phyloP scores from a whole-genome alignment of 1,140 invertebrate species.

The Melanaphis sacchari region DNA sequence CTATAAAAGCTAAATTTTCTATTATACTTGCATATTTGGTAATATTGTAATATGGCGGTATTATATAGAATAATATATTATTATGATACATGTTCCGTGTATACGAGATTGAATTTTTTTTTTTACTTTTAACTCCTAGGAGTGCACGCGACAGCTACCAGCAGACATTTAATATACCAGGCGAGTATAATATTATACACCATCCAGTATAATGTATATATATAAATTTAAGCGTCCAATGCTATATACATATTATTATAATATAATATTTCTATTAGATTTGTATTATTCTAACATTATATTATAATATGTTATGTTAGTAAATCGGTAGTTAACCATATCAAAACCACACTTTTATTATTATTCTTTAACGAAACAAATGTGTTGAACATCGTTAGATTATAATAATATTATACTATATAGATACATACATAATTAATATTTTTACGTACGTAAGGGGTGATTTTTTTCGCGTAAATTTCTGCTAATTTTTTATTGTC shows the following conservation, averaged over 20 bases:
- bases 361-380: background rate
- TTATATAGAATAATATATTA: background rate
- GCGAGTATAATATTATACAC: background rate
- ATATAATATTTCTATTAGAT: background rate
- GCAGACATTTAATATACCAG: background rate
- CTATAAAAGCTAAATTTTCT: background rate
- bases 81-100: background rate
- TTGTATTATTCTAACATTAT: background rate
- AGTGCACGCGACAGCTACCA: background rate
- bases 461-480: background rate
- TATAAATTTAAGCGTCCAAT: background rate
- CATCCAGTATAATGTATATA: background rate
- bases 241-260: background rate
- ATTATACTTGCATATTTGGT: background rate
- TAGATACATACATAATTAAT: background rate
- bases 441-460: background rate
- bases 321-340: background rate
- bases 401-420: background rate
- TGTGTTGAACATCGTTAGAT: background rate
- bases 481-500: background rate
- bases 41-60: background rate
- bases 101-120: background rate
- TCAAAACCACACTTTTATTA: background rate
- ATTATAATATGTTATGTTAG: background rate
- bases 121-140: background rate